Evolutionary conservation across 2,888 invertebrate genomes (phyloP), one percentile per base, ranked within the genome.

Genomic region (Pandemis heparana): DNA sequence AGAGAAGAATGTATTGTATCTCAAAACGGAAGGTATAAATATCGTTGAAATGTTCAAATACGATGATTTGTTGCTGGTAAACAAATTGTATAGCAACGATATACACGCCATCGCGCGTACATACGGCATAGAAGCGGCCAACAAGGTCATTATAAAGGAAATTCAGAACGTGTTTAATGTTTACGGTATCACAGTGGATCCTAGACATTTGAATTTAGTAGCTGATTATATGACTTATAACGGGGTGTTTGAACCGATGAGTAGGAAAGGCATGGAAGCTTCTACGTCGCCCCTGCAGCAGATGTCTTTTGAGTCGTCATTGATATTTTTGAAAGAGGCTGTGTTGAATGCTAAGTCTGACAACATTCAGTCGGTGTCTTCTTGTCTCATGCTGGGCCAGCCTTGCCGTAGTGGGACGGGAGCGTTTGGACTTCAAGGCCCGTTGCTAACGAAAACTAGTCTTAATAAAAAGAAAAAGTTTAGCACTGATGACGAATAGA

Each of bases 211-310:
- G 82, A 96, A 97, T 0, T 93, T 99, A 6, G 96, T 99, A 69
- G 98, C 99, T 0, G 99, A 99, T 92, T 99, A 99, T 87, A 99
- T 99, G 99, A 99, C 99, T 0, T 98, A 96, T 81, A 97, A 97
- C 82, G 99, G 99, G 0, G 94, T 95, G 0, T 99, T 97, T 85
- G 97, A 97, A 83, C 97, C 99, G 0, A 96, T 99, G 89, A 99
- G 97, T 87, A 95, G 99, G 38, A 96, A 96, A 81, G 98, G 99
- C 9, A 98, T 99, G 96, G 97, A 97, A 80, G 96, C 96, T 65
- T 97, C 97, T n/a, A 95, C 98, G 0, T 99, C 99, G 0, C 98
- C 99, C 0, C 90, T 99, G 18, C 99, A 99, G 88, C 99, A 99
- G 91, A 99, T 99, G 98, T 98, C 98, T 0, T 99, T 99, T 86